phyloP scores from a whole-genome alignment of 2,797 vertebrate species.

The Ispidina lecontei region DNA sequence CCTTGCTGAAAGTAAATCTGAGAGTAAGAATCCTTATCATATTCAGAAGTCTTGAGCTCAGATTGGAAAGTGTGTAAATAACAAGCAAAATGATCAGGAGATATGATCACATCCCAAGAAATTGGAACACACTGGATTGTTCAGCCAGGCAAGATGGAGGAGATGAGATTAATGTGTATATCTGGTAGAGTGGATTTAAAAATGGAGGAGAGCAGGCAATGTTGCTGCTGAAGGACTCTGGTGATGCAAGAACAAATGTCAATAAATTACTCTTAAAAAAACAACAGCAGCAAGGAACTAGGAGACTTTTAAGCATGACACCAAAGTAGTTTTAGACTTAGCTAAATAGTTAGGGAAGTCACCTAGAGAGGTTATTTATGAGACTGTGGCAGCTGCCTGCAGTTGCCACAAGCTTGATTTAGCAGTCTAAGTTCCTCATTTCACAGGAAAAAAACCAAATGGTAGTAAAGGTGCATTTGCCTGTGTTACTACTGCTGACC shows the following conservation, averaged over 20 bases:
- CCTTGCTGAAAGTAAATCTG: background rate
- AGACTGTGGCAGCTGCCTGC: background rate
- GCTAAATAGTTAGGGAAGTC: background rate
- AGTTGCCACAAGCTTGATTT: constrained; percentile 15
- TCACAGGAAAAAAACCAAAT: background rate
- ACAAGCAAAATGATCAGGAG: background rate
- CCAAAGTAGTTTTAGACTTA: background rate
- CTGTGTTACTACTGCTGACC: background rate
- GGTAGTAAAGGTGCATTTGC: background rate
- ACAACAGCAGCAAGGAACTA: background rate
- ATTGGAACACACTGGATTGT: background rate
- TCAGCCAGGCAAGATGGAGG: background rate
- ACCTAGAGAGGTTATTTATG: background rate
- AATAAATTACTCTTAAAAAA: background rate
- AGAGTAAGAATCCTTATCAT: background rate
- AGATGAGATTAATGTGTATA: background rate
- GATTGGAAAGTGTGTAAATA: background rate
- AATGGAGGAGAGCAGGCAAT: background rate
- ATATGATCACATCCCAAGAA: background rate
- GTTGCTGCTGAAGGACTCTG: background rate
- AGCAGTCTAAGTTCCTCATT: constrained; percentile 12
- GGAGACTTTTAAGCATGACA: background rate
- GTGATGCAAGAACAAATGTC: background rate
- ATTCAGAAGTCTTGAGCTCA: background rate
- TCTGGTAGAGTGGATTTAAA: background rate